Evolutionary conservation across 2,797 vertebrate species (phyloP), one percentile per base, ranked within the genome.

Genomic region (Semaprochilodus insignis): DNA sequence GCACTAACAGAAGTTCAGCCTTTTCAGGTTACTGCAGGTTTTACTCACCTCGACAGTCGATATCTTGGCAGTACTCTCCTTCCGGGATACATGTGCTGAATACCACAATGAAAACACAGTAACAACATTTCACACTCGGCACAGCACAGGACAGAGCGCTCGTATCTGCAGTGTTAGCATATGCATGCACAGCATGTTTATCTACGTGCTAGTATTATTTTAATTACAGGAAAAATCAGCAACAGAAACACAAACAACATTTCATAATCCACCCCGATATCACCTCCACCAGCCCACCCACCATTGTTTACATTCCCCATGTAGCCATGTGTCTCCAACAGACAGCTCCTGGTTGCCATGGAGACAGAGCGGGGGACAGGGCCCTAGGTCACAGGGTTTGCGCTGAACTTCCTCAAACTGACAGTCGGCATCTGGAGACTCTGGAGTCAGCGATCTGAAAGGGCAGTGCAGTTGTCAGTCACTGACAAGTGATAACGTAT

Each of bases 71-170:
- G 85, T 94, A 92, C 80, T 93, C 87, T 36, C 97, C 97, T 87
- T 98, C 97, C 0, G 97, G 97, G 1, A 96, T 96, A 81, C 97
- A 97, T 36, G 94, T 96, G 91, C 96, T 98, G 86, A 69, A n/a
- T 23, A 78, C 14, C 77, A 74, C 15, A 82, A 16, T 13, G 69
- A 80, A 15, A 48, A 48, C 10, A 54, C 13, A 52, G 15, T 34
- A 71, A 44, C 1, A 59, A 67, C 60, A 66, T 21, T 6, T 27
- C 23, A 36, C 10, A 66, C 25, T 31, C 31, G 31, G 31, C 31
- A 25, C 52, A 63, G 19, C 48, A 52, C 6, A 44, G 60, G 67
- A 65, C 48, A 23, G 19, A 21, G 48, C 16, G 15, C 54, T 52
- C 70, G 54, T 51, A 6, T 21, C 14, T 44, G 13, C 6, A 40